phyloP scores from a whole-genome alignment of 2,888 invertebrate species.

The Coleophora deauratella region DNA sequence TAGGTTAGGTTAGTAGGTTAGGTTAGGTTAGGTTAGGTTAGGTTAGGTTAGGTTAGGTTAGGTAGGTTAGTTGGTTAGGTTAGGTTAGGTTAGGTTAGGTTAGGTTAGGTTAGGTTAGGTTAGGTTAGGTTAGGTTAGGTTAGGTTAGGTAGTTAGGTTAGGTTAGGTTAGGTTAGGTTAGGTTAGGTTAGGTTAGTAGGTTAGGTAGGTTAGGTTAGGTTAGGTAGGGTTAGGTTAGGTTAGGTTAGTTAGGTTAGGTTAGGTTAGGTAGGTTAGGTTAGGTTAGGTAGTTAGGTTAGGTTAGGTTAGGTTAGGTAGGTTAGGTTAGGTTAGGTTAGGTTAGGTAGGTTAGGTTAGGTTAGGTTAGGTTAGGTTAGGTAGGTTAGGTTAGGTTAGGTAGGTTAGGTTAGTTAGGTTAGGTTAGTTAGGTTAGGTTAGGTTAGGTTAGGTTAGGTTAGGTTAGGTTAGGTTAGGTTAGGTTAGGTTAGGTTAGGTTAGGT shows the following conservation, averaged over 20 bases:
- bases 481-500: conserved; percentile 13
- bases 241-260: conserved; percentile 12
- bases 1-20: conserved; percentile 14
- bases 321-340: too few relatives aligned
- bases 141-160: conserved; percentile 15
- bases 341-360: too few relatives aligned
- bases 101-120: conserved; percentile 12
- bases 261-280: conserved; percentile 13
- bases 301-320: conserved; percentile 20
- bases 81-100: conserved; percentile 17
- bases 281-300: conserved; percentile 19
- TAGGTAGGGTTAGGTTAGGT: conserved; percentile 13
- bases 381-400: too few relatives aligned
- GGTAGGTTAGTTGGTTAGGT: too few relatives aligned
- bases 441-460: conserved; percentile 13
- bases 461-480: conserved; percentile 9
- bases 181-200: conserved; percentile 12
- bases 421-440: conserved; percentile 19
- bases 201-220: conserved; percentile 14
- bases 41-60: conserved; percentile 19
- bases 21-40: conserved; percentile 17
- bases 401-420: too few relatives aligned
- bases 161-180: conserved; percentile 17
- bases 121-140: conserved; percentile 9
- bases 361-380: too few relatives aligned